These are phyloP conservation scores for Ophion slaviceki DNA, from an alignment of 2,888 invertebrate species.

Conservation along the genomic window DNA sequence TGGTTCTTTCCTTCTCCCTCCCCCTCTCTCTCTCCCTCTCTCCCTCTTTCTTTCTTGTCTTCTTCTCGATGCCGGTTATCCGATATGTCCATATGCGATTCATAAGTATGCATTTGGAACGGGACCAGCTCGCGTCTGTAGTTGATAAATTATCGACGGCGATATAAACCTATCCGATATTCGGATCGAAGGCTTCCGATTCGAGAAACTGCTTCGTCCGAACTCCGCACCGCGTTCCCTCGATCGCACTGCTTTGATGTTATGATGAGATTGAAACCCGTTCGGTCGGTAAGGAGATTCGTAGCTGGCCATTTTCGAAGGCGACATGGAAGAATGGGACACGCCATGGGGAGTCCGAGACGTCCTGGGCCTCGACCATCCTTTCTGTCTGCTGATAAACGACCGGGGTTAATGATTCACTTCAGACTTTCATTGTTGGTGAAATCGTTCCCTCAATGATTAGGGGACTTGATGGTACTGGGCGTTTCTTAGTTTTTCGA, in stretches of 20 bases:
- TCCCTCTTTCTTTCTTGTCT: neutral
- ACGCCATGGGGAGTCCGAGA: too few relatives aligned
- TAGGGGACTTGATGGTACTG: too few relatives aligned
- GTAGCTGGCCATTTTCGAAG: too few relatives aligned
- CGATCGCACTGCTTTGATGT: neutral
- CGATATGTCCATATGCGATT: constrained; percentile 34
- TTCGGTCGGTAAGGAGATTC: neutral
- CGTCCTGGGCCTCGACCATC: too few relatives aligned
- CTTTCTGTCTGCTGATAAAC: too few relatives aligned
- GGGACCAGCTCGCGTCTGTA: constrained; percentile 33
- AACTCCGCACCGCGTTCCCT: neutral
- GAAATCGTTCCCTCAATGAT: too few relatives aligned
- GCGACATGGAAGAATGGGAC: too few relatives aligned
- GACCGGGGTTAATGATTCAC: too few relatives aligned
- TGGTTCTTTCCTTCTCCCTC: constrained; percentile 18
- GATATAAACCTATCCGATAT: constrained; percentile 24
- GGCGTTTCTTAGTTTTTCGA: too few relatives aligned
- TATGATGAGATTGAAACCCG: neutral
- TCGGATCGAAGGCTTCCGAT: constrained; percentile 37
- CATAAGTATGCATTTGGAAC: constrained; percentile 14
- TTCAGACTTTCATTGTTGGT: too few relatives aligned
- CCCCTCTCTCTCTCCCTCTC: neutral
- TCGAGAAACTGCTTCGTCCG: constrained; percentile 22
- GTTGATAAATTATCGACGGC: constrained; percentile 54
- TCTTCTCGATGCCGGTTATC: constrained; percentile 8